Conservation (phyloP, 2,888 invertebrate species). For the Lycophotia porphyrea region DNA sequence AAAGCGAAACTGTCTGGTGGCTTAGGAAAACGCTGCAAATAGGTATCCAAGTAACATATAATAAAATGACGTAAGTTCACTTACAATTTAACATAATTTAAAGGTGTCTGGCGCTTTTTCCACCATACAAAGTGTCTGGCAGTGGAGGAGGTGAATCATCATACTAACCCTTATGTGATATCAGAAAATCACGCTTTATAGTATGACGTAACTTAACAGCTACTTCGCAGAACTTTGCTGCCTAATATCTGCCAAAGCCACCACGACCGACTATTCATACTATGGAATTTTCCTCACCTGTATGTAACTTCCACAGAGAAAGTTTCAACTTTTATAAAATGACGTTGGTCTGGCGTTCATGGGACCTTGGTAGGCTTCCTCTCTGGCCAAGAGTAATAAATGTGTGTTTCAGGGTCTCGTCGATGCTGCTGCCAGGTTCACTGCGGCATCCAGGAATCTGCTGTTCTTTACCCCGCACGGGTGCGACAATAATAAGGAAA, state of each 20-base stretch:
- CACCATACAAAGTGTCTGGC: not conserved
- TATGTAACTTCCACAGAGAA: too few species aligned
- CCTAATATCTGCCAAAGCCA: not conserved
- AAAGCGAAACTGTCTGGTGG: too few species aligned
- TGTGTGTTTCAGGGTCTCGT: constrained; percentile 66
- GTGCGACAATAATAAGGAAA: constrained; percentile 59
- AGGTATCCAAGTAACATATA: too few species aligned
- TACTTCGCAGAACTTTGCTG: not conserved
- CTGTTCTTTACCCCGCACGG: constrained; percentile 67
- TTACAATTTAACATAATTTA: not conserved
- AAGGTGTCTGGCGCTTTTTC: not conserved
- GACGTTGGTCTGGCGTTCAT: not conserved
- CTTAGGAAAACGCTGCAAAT: too few species aligned
- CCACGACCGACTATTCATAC: too few species aligned
- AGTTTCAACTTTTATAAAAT: not conserved
- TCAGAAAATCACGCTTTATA: not conserved
- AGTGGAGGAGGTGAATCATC: not conserved
- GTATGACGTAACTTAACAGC: not conserved
- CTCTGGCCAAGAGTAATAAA: not conserved
- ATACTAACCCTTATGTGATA: too few species aligned
- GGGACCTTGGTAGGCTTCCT: not conserved
- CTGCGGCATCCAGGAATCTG: constrained; percentile 72
- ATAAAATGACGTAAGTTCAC: not conserved
- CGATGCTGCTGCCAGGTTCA: constrained; percentile 69
- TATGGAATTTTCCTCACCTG: too few species aligned